Evolutionary conservation across 2,888 invertebrate genomes (phyloP), one percentile per base, ranked within the genome.

Genomic region (Patella caerulea): DNA sequence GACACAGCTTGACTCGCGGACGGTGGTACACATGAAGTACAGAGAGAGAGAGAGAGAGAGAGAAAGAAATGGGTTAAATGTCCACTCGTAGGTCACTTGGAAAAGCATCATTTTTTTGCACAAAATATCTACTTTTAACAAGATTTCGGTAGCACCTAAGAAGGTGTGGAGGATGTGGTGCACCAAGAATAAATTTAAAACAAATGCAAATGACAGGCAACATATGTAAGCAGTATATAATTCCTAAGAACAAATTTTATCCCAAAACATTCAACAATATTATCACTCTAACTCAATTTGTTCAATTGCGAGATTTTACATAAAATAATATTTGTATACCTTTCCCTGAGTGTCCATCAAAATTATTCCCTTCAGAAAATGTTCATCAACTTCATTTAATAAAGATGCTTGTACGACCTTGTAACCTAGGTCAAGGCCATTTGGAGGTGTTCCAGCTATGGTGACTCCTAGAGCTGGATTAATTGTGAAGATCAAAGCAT

Each of bases 381-480:
- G 85, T 84, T 95, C 94, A 71, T 94, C 94, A 82, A 87, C 83
- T 80, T 94, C 94, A 15, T 95, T 95, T 76, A 97, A 90, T 78
- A 96, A 88, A 81, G 95, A 93, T 17, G 95, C 94, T 91, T 98
- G 98, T 85, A 95, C 94, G 76, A 97, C 93, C 89, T 93, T 94
- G 88, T 94, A 95, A 74, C 87, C 88, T 55, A 89, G 79, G 79
- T 86, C 82, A 78, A 79, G 73, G 15, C 89, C 89, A 34, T 75
- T 78, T 54, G 77, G 45, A 0, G 88, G 86, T 71, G 84, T 85
- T 29, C 82, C 85, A 14, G 83, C 81, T 3, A 88, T 81, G 9
- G 88, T 83, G 70, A 94, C 93, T 11, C 99, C 99, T 74, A 94
- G 96, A 82, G 99, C 96, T 0, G 99, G 99, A 93, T 99, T 96